Evolutionary conservation across 2,113 vertebrate species (phyloP).

Genomic region (Plestiodon gilberti): DNA sequence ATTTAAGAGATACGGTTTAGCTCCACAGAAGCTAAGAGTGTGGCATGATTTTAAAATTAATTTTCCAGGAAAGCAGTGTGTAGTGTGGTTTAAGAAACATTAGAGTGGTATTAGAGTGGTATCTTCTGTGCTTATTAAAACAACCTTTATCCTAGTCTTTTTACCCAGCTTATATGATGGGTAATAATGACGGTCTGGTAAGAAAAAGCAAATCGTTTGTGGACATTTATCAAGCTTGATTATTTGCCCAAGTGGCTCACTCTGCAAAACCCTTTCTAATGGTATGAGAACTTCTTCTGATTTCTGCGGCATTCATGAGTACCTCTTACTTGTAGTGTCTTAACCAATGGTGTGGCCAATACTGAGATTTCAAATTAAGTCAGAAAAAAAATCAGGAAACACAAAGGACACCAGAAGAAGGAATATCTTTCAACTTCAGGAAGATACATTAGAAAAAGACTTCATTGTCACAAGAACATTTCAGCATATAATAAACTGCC

Average conservation of each 20-base stretch:
- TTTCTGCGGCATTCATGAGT: not conserved
- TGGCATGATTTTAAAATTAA: not conserved
- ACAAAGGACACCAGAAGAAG: not conserved
- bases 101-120: not conserved
- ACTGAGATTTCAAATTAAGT: not conserved
- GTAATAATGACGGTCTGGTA: not conserved
- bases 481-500: not conserved
- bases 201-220: not conserved
- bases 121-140: not conserved
- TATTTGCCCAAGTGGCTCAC: not conserved
- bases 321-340: not conserved
- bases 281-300: not conserved
- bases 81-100: not conserved
- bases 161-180: not conserved
- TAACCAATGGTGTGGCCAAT: not conserved
- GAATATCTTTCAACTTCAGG: not conserved
- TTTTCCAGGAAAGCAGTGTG: not conserved
- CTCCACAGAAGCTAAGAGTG: constrained; percentile 7
- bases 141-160: not conserved
- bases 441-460: not conserved
- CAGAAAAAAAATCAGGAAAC: not conserved
- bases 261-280: not conserved
- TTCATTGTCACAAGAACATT: not conserved
- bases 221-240: not conserved
- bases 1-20: not conserved